Conservation (phyloP, 1,140 invertebrate genomes). For the Drusus annulatus region DNA sequence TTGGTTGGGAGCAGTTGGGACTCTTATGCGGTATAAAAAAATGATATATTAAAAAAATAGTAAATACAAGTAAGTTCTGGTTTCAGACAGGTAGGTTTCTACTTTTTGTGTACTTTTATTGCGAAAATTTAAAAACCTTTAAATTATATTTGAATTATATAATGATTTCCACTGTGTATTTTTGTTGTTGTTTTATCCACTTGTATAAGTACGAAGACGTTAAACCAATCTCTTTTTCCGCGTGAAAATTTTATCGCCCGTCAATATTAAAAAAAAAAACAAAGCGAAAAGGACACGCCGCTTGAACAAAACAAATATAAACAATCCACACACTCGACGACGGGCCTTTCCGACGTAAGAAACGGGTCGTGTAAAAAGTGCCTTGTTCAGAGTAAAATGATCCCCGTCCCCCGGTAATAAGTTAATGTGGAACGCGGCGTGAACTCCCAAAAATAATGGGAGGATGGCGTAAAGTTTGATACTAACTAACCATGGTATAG, state of each 20-base stretch:
- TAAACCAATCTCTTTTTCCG: neutral
- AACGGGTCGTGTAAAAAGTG: constrained; percentile 26
- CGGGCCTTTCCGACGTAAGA: constrained; percentile 8
- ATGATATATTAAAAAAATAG: too few species aligned
- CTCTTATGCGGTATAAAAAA: too few species aligned
- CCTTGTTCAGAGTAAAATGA: constrained; percentile 40
- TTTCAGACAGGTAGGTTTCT: too few species aligned
- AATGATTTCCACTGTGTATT: too few species aligned
- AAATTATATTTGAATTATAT: too few species aligned
- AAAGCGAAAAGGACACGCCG: neutral
- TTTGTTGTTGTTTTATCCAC: too few species aligned
- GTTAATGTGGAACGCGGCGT: constrained; percentile 41
- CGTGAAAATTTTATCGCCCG: neutral
- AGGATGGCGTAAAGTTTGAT: constrained; percentile 46
- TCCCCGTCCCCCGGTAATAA: constrained; percentile 31
- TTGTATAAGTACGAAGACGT: neutral
- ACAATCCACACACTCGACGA: too few species aligned
- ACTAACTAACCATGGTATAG: constrained; percentile 33
- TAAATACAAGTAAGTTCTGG: too few species aligned
- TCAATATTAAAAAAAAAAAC: neutral
- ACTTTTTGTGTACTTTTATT: too few species aligned
- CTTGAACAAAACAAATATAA: too few species aligned
- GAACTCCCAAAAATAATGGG: constrained; percentile 47
- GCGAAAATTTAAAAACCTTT: too few species aligned
- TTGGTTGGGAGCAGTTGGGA: too few species aligned